Evolutionary conservation across 2,888 invertebrate species (phyloP).

Genomic region (Dynastes tityus): DNA sequence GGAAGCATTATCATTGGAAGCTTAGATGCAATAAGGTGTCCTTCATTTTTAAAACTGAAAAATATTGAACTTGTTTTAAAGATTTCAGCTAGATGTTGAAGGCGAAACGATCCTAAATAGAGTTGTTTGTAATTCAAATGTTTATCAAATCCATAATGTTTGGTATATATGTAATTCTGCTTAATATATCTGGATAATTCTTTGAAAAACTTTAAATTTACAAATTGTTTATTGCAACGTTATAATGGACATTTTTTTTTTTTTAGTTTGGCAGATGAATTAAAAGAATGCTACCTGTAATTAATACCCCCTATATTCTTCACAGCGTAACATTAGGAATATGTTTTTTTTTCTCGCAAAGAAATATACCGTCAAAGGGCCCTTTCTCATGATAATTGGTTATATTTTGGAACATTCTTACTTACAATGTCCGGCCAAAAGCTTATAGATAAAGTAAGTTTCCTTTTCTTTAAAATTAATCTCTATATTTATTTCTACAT

Average conservation of each 20-base stretch:
- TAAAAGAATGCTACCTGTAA: constrained; percentile 12
- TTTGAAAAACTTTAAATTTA: too few relatives aligned
- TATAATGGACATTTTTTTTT: neutral
- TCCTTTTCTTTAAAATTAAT: neutral
- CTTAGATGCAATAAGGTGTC: too few relatives aligned
- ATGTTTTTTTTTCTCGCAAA: constrained; percentile 15
- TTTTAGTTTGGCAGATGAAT: constrained; percentile 13
- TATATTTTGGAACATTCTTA: neutral
- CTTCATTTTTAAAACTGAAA: too few relatives aligned
- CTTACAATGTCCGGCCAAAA: neutral
- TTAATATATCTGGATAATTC: too few relatives aligned
- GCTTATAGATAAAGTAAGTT: constrained; percentile 6
- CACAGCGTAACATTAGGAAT: constrained; percentile 3
- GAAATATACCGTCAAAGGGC: neutral
- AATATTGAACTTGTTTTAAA: too few relatives aligned
- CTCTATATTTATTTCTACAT: neutral
- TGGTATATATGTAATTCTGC: too few relatives aligned
- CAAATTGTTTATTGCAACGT: too few relatives aligned
- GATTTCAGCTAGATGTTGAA: too few relatives aligned
- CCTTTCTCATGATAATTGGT: neutral
- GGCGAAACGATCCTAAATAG: too few relatives aligned
- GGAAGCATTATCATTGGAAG: too few relatives aligned
- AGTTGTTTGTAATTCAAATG: too few relatives aligned
- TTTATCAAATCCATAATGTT: too few relatives aligned
- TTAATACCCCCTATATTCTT: neutral